Conservation (phyloP, 2,797 vertebrate genomes). For the Darevskia nairensis region DNA sequence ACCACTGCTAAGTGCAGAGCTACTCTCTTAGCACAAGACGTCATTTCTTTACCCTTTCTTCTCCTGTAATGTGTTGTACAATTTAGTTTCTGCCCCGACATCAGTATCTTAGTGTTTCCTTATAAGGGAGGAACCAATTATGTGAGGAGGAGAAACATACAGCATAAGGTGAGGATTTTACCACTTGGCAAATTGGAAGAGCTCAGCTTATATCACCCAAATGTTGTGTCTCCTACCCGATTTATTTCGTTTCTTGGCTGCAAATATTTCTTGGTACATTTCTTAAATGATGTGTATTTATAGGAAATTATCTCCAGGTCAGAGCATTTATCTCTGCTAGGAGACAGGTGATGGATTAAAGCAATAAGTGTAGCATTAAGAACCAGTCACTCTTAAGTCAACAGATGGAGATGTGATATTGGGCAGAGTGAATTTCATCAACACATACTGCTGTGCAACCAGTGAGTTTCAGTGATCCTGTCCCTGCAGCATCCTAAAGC, state of each 20-base stretch:
- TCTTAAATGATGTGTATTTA: slow-evolving; percentile 19
- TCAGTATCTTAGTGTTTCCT: neutral
- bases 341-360: neutral
- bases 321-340: neutral
- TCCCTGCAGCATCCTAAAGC: neutral
- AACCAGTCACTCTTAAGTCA: neutral
- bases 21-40: neutral
- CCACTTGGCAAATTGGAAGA: neutral
- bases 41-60: no score
- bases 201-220: neutral
- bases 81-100: neutral
- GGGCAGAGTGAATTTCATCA: neutral
- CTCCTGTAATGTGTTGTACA: no score
- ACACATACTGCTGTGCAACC: neutral
- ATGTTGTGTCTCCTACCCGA: slow-evolving; percentile 13
- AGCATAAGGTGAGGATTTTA: neutral
- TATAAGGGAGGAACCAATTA: neutral
- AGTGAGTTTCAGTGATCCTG: neutral
- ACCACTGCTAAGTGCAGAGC: neutral
- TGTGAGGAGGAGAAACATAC: neutral
- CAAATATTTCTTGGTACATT: neutral
- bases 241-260: slow-evolving; percentile 19
- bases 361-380: neutral
- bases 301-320: slow-evolving; percentile 2
- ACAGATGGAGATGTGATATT: neutral